phyloP scores from a whole-genome alignment of 2,113 vertebrate genomes.

The Polypterus bichir region DNA sequence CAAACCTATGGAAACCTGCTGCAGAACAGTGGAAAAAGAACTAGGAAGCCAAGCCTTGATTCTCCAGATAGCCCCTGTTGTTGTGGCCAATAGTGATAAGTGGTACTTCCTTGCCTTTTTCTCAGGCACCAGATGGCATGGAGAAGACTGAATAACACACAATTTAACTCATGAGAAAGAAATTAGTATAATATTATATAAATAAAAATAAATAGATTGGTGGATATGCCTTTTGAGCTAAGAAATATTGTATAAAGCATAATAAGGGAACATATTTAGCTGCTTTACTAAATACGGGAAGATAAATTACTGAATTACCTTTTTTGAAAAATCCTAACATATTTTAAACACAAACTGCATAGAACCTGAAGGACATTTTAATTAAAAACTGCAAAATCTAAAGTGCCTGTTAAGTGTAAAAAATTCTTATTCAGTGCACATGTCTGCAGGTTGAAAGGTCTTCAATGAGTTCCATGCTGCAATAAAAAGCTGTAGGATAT shows the following conservation, averaged over 20 bases:
- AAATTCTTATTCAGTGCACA: neutral
- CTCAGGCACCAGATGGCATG: no score
- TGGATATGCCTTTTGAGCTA: neutral
- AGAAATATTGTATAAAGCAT: no score
- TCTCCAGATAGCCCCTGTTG: no score
- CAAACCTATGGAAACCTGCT: no score
- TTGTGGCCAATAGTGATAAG: no score
- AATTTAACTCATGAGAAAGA: neutral
- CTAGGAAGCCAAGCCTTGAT: no score
- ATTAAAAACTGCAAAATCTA: neutral
- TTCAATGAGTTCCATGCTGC: neutral
- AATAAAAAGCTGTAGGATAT: neutral
- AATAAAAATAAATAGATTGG: neutral
- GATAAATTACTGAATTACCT: neutral
- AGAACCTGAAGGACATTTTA: neutral
- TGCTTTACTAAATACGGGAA: neutral
- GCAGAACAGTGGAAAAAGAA: no score
- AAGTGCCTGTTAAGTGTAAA: neutral
- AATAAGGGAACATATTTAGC: neutral
- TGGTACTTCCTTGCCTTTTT: no score
- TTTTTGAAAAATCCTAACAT: neutral
- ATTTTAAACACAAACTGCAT: neutral
- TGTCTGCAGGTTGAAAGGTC: neutral
- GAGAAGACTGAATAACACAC: neutral
- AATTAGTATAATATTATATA: neutral